Conservation (phyloP, 2,888 invertebrate genomes). For the Cinara cedri region DNA sequence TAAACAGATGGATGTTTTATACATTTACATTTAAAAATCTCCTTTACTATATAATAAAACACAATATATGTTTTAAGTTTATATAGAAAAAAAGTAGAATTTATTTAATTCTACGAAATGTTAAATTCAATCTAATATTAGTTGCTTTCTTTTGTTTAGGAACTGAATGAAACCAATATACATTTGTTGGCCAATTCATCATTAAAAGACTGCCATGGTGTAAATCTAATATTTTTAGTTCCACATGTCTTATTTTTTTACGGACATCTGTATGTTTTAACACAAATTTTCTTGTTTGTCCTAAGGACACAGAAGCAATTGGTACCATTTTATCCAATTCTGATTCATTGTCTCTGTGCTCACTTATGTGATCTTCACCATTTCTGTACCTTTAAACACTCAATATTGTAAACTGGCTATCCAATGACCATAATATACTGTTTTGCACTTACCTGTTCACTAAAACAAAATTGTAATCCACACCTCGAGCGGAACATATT, state of each 20-base stretch:
- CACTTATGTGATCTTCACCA: constrained; percentile 74
- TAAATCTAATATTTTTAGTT: constrained; percentile 68
- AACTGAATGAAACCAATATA: constrained; percentile 74
- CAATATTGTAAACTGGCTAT: constrained; percentile 29
- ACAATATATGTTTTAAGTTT: not conserved
- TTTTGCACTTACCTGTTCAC: constrained; percentile 67
- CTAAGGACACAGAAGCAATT: constrained; percentile 74
- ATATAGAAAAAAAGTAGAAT: not conserved
- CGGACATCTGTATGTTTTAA: constrained; percentile 70
- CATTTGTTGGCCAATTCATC: constrained; percentile 76
- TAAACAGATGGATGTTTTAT: too few relatives aligned
- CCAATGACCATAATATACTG: constrained; percentile 15
- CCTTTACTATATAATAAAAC: too few relatives aligned
- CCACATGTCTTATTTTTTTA: constrained; percentile 65
- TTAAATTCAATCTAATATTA: constrained; percentile 71
- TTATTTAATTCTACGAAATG: constrained; percentile 65
- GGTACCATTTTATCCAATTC: constrained; percentile 70
- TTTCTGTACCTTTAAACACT: constrained; percentile 69
- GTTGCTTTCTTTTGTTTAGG: constrained; percentile 68
- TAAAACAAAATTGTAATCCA: constrained; percentile 71
- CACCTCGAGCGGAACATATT: constrained; percentile 66
- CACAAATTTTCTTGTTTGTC: constrained; percentile 71
- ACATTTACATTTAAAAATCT: too few relatives aligned
- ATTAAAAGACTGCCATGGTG: constrained; percentile 72
- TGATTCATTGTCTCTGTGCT: constrained; percentile 74